These are phyloP conservation scores for Drosophila kokeensis DNA, from an alignment of 2,888 invertebrate genomes.

Conservation along the genomic window DNA sequence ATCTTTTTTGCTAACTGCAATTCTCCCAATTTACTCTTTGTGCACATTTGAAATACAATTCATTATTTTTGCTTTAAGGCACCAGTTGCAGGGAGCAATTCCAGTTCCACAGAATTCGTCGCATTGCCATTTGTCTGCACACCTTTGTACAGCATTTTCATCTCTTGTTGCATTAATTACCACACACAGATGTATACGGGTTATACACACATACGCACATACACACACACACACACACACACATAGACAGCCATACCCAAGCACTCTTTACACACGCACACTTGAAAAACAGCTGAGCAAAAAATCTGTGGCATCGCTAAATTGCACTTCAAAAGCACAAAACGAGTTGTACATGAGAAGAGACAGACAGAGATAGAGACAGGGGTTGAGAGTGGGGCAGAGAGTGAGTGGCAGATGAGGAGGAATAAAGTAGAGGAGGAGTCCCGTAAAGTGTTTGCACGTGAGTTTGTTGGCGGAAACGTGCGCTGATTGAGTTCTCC, in stretches of 20 bases:
- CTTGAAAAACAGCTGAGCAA: slow-evolving; percentile 56
- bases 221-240: slow-evolving; percentile 7
- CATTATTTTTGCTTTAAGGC: slow-evolving; percentile 23
- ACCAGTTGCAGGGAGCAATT: slow-evolving; percentile 5
- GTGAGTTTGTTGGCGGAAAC: slow-evolving; percentile 77
- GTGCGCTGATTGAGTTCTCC: slow-evolving; percentile 79
- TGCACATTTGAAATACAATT: slow-evolving; percentile 2
- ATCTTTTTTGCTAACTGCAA: background rate
- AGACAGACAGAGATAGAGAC: background rate
- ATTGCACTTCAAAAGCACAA: slow-evolving; percentile 74
- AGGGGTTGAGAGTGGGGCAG: no score
- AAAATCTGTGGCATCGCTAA: slow-evolving; percentile 78
- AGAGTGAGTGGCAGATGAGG: background rate
- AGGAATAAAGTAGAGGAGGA: background rate
- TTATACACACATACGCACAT: slow-evolving; percentile 4
- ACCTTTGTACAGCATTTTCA: slow-evolving; percentile 50
- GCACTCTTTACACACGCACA: slow-evolving; percentile 11
- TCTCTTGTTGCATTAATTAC: slow-evolving; percentile 76
- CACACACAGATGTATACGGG: slow-evolving; percentile 42
- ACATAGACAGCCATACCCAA: background rate
- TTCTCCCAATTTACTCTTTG: slow-evolving; percentile 19
- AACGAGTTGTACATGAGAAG: slow-evolving; percentile 23
- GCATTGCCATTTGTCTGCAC: slow-evolving; percentile 15
- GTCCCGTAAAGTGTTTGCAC: slow-evolving; percentile 78
- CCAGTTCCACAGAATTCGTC: slow-evolving; percentile 22